phyloP scores from a whole-genome alignment of 2,113 vertebrate species.

The Aviceda subcristata region DNA sequence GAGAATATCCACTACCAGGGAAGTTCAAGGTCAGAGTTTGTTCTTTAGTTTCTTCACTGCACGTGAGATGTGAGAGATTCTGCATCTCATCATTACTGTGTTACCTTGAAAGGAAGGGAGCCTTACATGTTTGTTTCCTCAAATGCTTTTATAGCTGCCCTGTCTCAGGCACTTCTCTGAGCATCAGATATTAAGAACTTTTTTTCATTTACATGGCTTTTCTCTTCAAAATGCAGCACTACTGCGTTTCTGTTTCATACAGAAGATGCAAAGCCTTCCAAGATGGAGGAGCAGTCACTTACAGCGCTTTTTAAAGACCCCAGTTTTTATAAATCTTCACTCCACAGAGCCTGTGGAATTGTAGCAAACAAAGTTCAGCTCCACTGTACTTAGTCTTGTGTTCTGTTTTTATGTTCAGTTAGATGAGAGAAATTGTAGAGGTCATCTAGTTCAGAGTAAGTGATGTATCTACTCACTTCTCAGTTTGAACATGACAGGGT shows the following conservation, averaged over 20 bases:
- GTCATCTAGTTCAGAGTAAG: background rate
- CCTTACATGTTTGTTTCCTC: background rate
- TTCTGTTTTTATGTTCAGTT: background rate
- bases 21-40: background rate
- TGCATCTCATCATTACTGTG: background rate
- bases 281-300: background rate
- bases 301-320: background rate
- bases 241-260: background rate
- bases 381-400: rapidly evolving
- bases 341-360: background rate
- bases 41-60: background rate
- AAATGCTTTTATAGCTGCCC: background rate
- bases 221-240: background rate
- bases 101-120: background rate
- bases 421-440: background rate
- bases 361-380: background rate
- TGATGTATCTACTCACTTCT: background rate
- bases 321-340: background rate
- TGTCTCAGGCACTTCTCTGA: background rate
- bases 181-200: background rate
- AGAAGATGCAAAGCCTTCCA: background rate
- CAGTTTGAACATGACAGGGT: background rate
- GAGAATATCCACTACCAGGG: background rate
- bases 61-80: background rate
- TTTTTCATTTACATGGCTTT: background rate